These are phyloP conservation scores for Eunapius fragilis DNA, from an alignment of 37 sponge, comb jelly and placozoan genomes.

Conservation along the genomic window DNA sequence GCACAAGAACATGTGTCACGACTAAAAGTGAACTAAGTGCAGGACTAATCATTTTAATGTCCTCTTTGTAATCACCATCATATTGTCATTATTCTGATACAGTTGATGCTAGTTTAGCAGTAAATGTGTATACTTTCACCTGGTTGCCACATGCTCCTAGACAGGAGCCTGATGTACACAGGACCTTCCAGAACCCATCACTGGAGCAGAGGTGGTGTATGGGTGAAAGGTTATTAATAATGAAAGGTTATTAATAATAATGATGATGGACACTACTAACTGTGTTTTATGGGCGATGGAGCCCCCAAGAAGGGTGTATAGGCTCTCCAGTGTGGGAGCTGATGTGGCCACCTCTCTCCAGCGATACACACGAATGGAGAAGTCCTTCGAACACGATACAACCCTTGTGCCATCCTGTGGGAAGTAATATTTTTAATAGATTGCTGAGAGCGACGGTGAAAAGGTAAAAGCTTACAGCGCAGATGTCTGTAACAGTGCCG, in stretches of 20 bases:
- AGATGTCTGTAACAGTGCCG: background rate
- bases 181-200: slow-evolving; percentile 68
- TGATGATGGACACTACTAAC: slow-evolving; percentile 24
- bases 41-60: background rate
- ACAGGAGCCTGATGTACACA: slow-evolving; percentile 61
- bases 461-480: background rate
- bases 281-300: slow-evolving; percentile 79
- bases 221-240: background rate
- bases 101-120: slow-evolving; percentile 6
- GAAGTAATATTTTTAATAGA: no score
- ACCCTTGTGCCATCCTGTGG: slow-evolving; percentile 65
- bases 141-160: slow-evolving; percentile 69
- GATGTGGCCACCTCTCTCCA: slow-evolving; percentile 31
- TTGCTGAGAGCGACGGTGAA: background rate
- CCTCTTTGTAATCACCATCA: background rate
- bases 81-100: background rate
- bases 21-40: background rate
- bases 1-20: background rate
- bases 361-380: slow-evolving; percentile 83
- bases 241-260: background rate
- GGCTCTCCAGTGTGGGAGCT: slow-evolving; percentile 50
- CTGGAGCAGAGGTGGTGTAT: slow-evolving; percentile 25
- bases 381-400: slow-evolving; percentile 79
- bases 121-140: slow-evolving; percentile 73
- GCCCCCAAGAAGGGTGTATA: slow-evolving; percentile 84